Percentiles rank a stretch among this genome's conserved stretches.
Conservation (phyloP, 2,888 invertebrate genomes). For the Pomacea canaliculata region DNA sequence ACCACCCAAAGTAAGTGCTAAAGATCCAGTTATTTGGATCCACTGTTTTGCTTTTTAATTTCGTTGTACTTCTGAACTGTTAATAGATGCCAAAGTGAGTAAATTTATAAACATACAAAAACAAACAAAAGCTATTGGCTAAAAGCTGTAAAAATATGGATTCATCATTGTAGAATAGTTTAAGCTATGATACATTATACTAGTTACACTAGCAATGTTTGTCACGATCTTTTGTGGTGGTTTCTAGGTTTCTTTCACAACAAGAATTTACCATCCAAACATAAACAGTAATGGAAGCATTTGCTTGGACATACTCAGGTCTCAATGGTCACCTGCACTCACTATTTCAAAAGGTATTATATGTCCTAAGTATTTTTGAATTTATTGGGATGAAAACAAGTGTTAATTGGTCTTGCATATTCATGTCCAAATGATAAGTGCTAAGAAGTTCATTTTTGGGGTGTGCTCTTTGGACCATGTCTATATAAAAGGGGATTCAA, state of each 20-base stretch:
- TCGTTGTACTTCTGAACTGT: too few relatives aligned
- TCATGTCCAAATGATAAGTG: too few relatives aligned
- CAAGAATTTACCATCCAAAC: conserved; percentile 99
- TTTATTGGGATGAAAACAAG: too few relatives aligned
- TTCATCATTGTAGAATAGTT: neutral
- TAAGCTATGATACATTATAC: neutral
- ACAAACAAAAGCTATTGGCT: too few relatives aligned
- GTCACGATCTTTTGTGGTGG: neutral
- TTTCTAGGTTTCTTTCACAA: conserved; percentile 94
- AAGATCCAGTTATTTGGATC: conserved; percentile 1
- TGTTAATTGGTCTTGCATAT: too few relatives aligned
- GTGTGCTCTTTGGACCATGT: too few relatives aligned
- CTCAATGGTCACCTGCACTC: conserved; percentile 99
- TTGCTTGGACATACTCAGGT: conserved; percentile 98
- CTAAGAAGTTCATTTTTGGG: too few relatives aligned
- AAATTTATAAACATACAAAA: too few relatives aligned
- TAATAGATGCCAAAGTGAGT: too few relatives aligned
- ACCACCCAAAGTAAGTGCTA: conserved; percentile 86
- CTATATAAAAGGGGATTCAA: too few relatives aligned
- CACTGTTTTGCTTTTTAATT: neutral
- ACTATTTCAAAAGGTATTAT: conserved; percentile 96
- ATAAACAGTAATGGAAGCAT: conserved; percentile 99
- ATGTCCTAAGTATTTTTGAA: conserved; percentile 21
- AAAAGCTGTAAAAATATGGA: too few relatives aligned
- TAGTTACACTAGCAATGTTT: too few relatives aligned